Conservation (phyloP, 2,797 vertebrate genomes). For the Gambusia yucatana region DNA sequence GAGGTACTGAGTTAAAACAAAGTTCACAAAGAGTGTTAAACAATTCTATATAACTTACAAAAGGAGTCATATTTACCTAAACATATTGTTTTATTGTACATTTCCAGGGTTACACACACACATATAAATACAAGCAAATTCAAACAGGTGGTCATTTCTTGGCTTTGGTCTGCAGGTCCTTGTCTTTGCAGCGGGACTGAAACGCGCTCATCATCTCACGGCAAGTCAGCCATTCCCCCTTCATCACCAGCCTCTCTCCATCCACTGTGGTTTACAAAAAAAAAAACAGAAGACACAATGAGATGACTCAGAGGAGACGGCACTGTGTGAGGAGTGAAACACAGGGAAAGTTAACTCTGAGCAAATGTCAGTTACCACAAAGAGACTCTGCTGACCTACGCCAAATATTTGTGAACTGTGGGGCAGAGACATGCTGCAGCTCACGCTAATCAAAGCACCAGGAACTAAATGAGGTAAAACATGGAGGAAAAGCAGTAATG, state of each 20-base stretch:
- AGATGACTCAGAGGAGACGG: slow-evolving; percentile 20
- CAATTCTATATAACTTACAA: background rate
- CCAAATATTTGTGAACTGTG: slow-evolving; percentile 17
- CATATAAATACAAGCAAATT: slow-evolving; percentile 48
- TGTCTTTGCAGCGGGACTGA: slow-evolving; percentile 79
- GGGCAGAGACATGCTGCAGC: background rate
- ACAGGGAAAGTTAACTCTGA: slow-evolving; percentile 33
- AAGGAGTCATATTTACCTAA: slow-evolving; percentile 4
- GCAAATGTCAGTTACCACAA: slow-evolving; percentile 33
- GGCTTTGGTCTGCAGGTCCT: slow-evolving; percentile 79
- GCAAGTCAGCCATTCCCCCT: slow-evolving; percentile 82
- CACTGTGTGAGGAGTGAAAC: slow-evolving; percentile 14
- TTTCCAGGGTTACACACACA: slow-evolving; percentile 36
- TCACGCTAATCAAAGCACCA: background rate
- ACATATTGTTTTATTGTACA: slow-evolving; percentile 62
- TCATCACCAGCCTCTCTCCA: slow-evolving; percentile 88
- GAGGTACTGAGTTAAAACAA: background rate
- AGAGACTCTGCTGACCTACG: slow-evolving; percentile 34
- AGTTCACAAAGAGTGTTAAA: background rate
- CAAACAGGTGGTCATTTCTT: slow-evolving; percentile 73
- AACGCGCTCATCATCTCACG: slow-evolving; percentile 86
- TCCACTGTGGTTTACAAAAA: slow-evolving; percentile 76
- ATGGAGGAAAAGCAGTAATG: background rate
- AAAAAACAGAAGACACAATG: slow-evolving; percentile 25
- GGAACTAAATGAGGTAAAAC: background rate